Evolutionary conservation across 2,113 vertebrate species (phyloP).

Genomic region (Scatophagus argus): DNA sequence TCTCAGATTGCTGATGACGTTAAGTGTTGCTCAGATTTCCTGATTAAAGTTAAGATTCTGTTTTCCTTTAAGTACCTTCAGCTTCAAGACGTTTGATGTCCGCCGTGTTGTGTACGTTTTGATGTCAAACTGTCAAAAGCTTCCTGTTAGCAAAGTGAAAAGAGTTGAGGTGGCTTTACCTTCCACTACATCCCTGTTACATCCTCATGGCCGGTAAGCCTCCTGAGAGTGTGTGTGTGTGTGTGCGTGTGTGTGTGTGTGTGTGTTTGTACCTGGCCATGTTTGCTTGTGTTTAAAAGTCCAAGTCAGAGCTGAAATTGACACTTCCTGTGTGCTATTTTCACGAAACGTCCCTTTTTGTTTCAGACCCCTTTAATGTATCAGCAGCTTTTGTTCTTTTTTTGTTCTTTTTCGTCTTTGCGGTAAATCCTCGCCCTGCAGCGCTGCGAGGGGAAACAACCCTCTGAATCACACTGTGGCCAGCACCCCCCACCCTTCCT

Average conservation of each 20-base stretch:
- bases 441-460: slow-evolving; percentile 68
- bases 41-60: not conserved
- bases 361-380: slow-evolving; percentile 53
- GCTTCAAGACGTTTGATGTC: not conserved
- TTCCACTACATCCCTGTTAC: slow-evolving; percentile 41
- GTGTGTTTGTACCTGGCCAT: too few species aligned
- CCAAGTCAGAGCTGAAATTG: slow-evolving; percentile 44
- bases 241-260: slow-evolving; percentile 7
- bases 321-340: slow-evolving; percentile 70
- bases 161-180: slow-evolving; percentile 52
- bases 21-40: not conserved
- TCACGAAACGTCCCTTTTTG: slow-evolving; percentile 47
- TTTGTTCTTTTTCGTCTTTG: slow-evolving; percentile 27
- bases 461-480: slow-evolving; percentile 73
- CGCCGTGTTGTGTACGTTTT: not conserved
- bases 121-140: not conserved
- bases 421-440: slow-evolving; percentile 72
- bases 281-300: too few species aligned
- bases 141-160: not conserved
- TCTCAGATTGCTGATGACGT: not conserved
- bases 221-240: slow-evolving; percentile 2
- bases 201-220: slow-evolving; percentile 48
- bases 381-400: slow-evolving; percentile 63
- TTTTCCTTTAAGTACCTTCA: not conserved
- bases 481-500: not conserved